Evolutionary conservation across 1,140 invertebrate species (phyloP).

Genomic region (Cotesia chilonis): DNA sequence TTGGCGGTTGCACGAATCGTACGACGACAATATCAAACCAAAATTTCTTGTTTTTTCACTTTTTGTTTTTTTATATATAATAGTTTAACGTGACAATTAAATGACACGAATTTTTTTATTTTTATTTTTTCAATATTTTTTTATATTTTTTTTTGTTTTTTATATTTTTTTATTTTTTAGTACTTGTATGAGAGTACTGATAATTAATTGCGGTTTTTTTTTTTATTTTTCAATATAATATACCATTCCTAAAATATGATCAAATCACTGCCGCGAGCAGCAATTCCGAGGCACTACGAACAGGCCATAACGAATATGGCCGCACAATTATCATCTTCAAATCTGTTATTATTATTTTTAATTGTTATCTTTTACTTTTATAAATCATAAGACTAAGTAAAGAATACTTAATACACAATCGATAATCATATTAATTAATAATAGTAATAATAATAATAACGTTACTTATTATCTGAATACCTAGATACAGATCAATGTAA

Average conservation of each 20-base stretch:
- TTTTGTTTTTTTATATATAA: neutral
- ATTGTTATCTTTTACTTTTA: slow-evolving; percentile 42
- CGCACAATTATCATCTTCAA: slow-evolving; percentile 62
- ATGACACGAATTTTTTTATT: slow-evolving; percentile 51
- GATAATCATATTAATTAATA: slow-evolving; percentile 35
- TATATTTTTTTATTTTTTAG: slow-evolving; percentile 40
- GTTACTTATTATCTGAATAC: slow-evolving; percentile 43
- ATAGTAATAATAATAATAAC: slow-evolving; percentile 41
- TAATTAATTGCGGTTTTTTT: slow-evolving; percentile 61
- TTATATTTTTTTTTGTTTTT: slow-evolving; percentile 23
- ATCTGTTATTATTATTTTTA: slow-evolving; percentile 44
- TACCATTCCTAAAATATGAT: slow-evolving; percentile 65
- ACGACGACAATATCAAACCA: neutral
- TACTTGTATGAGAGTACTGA: slow-evolving; percentile 61
- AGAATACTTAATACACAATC: slow-evolving; percentile 56
- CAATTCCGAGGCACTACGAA: slow-evolving; percentile 68
- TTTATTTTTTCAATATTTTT: too few species aligned
- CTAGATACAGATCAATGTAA: slow-evolving; percentile 59
- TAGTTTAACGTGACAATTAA: slow-evolving; percentile 48
- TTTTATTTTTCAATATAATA: slow-evolving; percentile 56
- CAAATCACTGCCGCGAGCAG: slow-evolving; percentile 66
- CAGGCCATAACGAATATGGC: slow-evolving; percentile 65
- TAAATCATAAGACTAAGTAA: slow-evolving; percentile 64
- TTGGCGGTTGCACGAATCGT: neutral
- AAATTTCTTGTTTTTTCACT: neutral